These are phyloP conservation scores for Horisme vitalbata DNA, from an alignment of 2,888 invertebrate genomes.

Conservation along the genomic window DNA sequence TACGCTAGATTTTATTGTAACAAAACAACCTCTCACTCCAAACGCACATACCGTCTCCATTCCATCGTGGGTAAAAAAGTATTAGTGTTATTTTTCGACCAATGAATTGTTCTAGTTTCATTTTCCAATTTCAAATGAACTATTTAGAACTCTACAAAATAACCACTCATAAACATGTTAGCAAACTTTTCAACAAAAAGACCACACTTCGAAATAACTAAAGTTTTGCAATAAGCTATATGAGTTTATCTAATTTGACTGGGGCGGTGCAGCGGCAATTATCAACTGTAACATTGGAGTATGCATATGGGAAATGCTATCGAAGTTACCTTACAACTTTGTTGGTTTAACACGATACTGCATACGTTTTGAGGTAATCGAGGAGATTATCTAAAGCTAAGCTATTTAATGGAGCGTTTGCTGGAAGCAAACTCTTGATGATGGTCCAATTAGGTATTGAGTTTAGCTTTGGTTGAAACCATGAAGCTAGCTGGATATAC, in stretches of 20 bases:
- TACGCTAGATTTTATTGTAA: too few species aligned
- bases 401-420: constrained; percentile 10
- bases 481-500: too few species aligned
- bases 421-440: constrained; percentile 7
- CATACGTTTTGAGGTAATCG: constrained; percentile 13
- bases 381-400: constrained; percentile 16
- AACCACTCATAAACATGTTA: too few species aligned
- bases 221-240: constrained; percentile 28
- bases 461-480: too few species aligned
- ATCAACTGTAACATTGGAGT: constrained; percentile 15
- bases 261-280: constrained; percentile 18
- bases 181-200: background rate
- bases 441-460: background rate
- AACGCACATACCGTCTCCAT: too few species aligned
- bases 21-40: background rate
- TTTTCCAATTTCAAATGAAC: too few species aligned
- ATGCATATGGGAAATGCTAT: constrained; percentile 20
- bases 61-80: too few species aligned
- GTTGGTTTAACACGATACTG: constrained; percentile 19
- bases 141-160: too few species aligned
- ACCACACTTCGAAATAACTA: background rate
- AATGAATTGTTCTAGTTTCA: too few species aligned
- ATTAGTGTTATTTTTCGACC: too few species aligned
- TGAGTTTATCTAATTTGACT: constrained; percentile 29
- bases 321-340: constrained; percentile 26